Evolutionary conservation across 2,888 invertebrate genomes (phyloP).

Genomic region (Germaria angustata): DNA sequence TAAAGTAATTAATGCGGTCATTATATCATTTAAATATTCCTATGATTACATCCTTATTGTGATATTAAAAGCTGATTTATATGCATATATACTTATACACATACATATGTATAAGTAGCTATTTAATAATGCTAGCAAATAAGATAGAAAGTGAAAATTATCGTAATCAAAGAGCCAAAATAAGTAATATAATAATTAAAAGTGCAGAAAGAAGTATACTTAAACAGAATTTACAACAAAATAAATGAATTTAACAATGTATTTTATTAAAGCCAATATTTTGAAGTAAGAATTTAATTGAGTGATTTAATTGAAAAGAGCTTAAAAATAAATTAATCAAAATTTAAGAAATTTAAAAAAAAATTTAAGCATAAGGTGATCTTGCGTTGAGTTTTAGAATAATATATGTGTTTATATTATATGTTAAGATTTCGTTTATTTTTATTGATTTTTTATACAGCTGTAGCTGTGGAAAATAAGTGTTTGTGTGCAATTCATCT

Average conservation of each 20-base stretch:
- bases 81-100: no score
- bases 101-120: background rate
- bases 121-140: background rate
- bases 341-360: background rate
- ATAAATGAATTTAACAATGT: background rate
- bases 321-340: background rate
- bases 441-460: conserved; percentile 33
- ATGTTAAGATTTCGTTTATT: conserved; percentile 28
- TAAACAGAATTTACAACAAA: background rate
- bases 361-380: conserved; percentile 14
- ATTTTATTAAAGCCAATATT: background rate
- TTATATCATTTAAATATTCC: conserved; percentile 14
- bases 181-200: background rate
- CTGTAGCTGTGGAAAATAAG: background rate
- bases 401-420: background rate
- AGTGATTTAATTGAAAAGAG: background rate
- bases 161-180: background rate
- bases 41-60: conserved; percentile 18
- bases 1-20: background rate
- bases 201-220: background rate
- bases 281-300: background rate
- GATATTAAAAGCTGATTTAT: background rate
- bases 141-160: background rate
- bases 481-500: background rate
- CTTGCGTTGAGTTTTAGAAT: background rate